Evolutionary conservation across 2,113 vertebrate genomes (phyloP).

Genomic region (Engystomops pustulosus): DNA sequence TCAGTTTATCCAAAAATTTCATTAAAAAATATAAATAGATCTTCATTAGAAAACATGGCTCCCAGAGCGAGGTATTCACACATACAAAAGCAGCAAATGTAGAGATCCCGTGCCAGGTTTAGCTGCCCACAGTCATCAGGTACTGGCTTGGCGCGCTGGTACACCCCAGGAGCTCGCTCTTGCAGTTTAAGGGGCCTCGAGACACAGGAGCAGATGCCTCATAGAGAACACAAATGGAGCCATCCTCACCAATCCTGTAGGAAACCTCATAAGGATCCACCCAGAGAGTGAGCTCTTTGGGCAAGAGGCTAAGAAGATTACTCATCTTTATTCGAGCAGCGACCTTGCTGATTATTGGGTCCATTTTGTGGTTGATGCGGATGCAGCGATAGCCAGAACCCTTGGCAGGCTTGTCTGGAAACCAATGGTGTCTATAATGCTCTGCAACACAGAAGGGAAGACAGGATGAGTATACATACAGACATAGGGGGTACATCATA

Average conservation of each 20-base stretch:
- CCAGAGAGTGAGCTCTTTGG: slow-evolving; percentile 86
- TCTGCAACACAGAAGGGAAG: too few species aligned
- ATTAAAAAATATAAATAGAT: slow-evolving; percentile 52
- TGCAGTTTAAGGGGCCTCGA: slow-evolving; percentile 77
- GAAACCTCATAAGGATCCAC: slow-evolving; percentile 88
- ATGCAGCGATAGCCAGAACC: slow-evolving; percentile 89
- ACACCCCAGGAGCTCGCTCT: slow-evolving; percentile 77
- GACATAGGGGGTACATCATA: too few species aligned
- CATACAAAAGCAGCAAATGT: slow-evolving; percentile 24
- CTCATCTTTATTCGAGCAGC: slow-evolving; percentile 78
- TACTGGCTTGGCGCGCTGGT: slow-evolving; percentile 81
- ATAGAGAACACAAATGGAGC: slow-evolving; percentile 85
- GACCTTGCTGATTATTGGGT: slow-evolving; percentile 81
- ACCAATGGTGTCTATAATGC: slow-evolving; percentile 87
- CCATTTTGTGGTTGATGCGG: slow-evolving; percentile 87
- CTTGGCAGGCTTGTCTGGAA: slow-evolving; percentile 82
- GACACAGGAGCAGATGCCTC: slow-evolving; percentile 68
- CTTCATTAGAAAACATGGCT: slow-evolving; percentile 44
- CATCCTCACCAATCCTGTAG: slow-evolving; percentile 86
- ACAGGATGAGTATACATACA: too few species aligned
- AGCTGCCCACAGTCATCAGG: slow-evolving; percentile 85
- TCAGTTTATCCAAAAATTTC: background rate
- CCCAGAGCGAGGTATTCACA: slow-evolving; percentile 50
- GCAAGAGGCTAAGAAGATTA: slow-evolving; percentile 77
- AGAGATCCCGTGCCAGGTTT: slow-evolving; percentile 55